Evolutionary conservation across 2,113 vertebrate species (phyloP).

Genomic region (Microtus pennsylvanicus): DNA sequence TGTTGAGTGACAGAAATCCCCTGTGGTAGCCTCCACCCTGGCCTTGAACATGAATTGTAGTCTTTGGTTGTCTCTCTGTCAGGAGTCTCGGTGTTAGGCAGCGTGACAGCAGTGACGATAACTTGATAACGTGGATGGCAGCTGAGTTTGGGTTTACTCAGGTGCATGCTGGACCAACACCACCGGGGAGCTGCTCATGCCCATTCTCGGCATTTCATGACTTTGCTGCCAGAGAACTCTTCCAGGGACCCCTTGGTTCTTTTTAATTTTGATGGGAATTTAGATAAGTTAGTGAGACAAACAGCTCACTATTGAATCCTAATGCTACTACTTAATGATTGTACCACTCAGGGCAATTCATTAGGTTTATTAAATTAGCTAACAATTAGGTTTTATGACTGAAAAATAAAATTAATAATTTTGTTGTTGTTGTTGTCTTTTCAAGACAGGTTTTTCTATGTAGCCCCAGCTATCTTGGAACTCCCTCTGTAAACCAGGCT

Average conservation of each 20-base stretch:
- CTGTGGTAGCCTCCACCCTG: not conserved
- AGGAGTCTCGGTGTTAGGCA: not conserved
- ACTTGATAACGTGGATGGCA: not conserved
- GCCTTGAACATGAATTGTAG: not conserved
- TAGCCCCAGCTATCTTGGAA: too few relatives aligned
- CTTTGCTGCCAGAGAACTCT: not conserved
- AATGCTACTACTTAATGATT: not conserved
- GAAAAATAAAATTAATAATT: not conserved
- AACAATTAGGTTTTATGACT: not conserved
- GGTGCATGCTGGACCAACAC: too few relatives aligned
- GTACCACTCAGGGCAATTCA: not conserved
- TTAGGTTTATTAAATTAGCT: not conserved
- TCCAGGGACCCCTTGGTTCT: not conserved
- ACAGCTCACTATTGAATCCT: not conserved
- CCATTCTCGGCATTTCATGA: too few relatives aligned
- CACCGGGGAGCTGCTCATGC: too few relatives aligned
- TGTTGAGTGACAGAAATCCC: not conserved
- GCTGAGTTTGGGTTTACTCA: not conserved
- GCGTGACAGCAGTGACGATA: rapidly evolving
- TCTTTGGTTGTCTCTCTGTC: not conserved
- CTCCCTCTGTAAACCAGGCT: not conserved
- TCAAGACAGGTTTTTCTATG: too few relatives aligned
- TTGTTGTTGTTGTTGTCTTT: too few relatives aligned
- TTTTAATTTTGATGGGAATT: not conserved
- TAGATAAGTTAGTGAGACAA: not conserved